Evolutionary conservation across 2,113 vertebrate genomes (phyloP), one percentile per base, ranked within the genome.

Genomic region (Ochotona princeps): DNA sequence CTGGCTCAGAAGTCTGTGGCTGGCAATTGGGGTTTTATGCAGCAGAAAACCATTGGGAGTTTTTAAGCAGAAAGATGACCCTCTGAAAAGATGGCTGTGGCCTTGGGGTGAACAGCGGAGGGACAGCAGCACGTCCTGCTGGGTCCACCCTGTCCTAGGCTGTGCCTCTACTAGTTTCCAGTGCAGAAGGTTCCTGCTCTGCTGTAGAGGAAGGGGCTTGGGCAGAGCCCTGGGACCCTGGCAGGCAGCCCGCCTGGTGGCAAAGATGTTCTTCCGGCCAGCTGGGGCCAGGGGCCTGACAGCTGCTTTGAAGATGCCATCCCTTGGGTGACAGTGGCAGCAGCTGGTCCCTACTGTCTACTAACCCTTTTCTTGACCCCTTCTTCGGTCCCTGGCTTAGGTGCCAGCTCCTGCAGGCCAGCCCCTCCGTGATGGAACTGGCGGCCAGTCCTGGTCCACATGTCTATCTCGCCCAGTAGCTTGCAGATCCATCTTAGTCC

Each of bases 101-200:
- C 49, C 25, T 69, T 61, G 60, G 4, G 38, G 23, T 63, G 10
- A 49, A 32, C 26, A 57, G 70, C 61, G 26, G n/a, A 25, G 13
- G 65, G 54, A 51, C 63, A 47, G 11, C 60, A 66, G 76, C 60
- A 51, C 26, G 6, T 14, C 69, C 30, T 21, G 44, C n/a, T 83
- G 38, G 78, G 44, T 57, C 54, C 32, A 26, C 28, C 54, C 28
- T 7, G 9, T 78, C n/a, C 17, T 63, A 74, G 83, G 79, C 18
- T 47, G 44, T 9, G 9, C 9, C 21, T 25, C 84, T 0, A 14
- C 44, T 73, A 76, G 18, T 76, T 54, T 47, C 51, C 11, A 38
- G 51, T 94, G 61, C 70, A 54, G 93, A 83, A 87, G 30, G 66
- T 65, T 57, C 30, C 7, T 35, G 89, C 28, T 38, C n/a, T 87